Conservation (phyloP, 2,113 vertebrate species). For the Ceyx cyanopectus region DNA sequence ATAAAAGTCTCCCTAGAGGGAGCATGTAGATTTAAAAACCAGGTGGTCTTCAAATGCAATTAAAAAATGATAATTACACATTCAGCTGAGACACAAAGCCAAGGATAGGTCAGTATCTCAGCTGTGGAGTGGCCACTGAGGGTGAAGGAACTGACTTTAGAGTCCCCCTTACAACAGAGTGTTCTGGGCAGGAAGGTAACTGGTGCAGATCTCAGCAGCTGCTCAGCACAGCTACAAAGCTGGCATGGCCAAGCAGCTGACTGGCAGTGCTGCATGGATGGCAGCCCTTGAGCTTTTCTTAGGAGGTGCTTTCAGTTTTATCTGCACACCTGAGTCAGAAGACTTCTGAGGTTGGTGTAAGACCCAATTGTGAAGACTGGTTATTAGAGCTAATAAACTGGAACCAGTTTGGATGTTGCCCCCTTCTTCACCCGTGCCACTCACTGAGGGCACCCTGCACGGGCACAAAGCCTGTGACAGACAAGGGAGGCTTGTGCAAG, state of each 20-base stretch:
- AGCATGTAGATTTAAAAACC: not conserved
- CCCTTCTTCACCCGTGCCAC: not conserved
- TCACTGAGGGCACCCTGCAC: rapidly evolving
- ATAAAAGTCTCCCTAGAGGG: not conserved
- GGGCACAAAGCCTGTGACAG: not conserved
- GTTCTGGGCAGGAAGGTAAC: constrained; percentile 49
- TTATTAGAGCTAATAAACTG: not conserved
- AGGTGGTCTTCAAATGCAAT: constrained; percentile 16
- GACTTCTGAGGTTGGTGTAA: not conserved
- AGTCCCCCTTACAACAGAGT: not conserved
- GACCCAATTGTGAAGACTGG: not conserved
- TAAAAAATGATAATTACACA: constrained; percentile 11
- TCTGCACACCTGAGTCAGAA: not conserved
- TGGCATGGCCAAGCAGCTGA: not conserved
- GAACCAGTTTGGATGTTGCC: not conserved
- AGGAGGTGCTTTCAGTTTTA: constrained; percentile 23
- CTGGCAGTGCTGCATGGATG: not conserved
- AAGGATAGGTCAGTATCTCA: not conserved
- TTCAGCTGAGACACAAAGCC: not conserved
- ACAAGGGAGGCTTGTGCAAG: not conserved
- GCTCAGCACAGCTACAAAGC: constrained; percentile 30
- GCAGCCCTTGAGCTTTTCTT: constrained; percentile 27
- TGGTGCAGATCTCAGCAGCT: constrained; percentile 45
- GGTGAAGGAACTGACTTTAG: constrained; percentile 5
- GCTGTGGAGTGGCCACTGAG: not conserved